Percentiles rank a stretch among this genome's conserved stretches.
Conservation (phyloP, 2,797 vertebrate genomes). For the Hoplostethus atlanticus region DNA sequence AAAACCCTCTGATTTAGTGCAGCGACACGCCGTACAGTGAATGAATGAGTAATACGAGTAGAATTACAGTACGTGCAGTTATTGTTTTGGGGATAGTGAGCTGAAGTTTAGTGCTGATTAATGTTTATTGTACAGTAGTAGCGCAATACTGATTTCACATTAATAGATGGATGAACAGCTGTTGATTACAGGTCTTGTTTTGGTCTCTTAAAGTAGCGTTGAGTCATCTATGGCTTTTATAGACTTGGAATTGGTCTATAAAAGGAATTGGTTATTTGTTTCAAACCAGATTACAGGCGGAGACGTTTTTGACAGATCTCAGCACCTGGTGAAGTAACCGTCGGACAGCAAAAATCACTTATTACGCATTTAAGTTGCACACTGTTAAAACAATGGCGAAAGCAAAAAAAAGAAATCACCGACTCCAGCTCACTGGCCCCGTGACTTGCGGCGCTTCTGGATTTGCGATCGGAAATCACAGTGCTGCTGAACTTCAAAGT, state of each 20-base stretch:
- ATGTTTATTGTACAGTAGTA: constrained; percentile 25
- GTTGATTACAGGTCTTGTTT: background rate
- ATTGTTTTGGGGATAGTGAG: background rate
- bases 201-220: background rate
- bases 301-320: no score
- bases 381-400: background rate
- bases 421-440: no score
- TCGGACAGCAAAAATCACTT: no score
- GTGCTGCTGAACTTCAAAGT: constrained; percentile 1
- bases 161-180: constrained; percentile 11
- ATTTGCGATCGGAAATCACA: constrained; percentile 17
- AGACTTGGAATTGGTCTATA: no score
- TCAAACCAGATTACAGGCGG: no score
- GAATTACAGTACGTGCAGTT: constrained; percentile 9
- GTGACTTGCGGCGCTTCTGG: constrained; percentile 3
- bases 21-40: constrained; percentile 23
- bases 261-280: no score
- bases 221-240: no score
- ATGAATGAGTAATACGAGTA: constrained; percentile 25
- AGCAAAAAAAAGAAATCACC: no score
- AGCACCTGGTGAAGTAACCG: no score
- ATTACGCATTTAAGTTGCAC: background rate
- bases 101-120: constrained; percentile 9
- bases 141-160: constrained; percentile 26
- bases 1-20: constrained; percentile 53